Evolutionary conservation across 2,797 vertebrate species (phyloP), one percentile per base, ranked within the genome.

Genomic region (Lophotriccus pileatus): DNA sequence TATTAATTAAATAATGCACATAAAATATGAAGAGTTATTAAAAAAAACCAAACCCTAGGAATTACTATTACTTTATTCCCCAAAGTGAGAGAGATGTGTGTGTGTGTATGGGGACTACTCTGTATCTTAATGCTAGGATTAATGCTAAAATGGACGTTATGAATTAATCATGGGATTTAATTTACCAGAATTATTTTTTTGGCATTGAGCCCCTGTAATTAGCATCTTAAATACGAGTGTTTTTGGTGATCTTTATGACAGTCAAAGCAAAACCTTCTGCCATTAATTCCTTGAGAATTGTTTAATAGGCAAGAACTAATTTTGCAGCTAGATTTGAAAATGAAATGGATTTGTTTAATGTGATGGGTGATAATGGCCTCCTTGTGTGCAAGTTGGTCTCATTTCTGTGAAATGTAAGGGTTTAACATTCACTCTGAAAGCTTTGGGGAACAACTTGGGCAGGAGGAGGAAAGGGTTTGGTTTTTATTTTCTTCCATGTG

Each of bases 91-190:
- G 80, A 79, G 67, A 46, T 74, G 62, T 32, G 32, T 83, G 66
- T 83, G 77, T 85, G 80, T 80, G 79, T 84, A 68, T 36, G 84
- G 94, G 89, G 84, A 77, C 52, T 81, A 53, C 68, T 94, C 76
- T 95, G 90, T 97, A 92, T 95, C 91, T 97, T 97, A 96, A 96
- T 95, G 95, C 93, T 90, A 68, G 95, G 95, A 97, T 97, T 97
- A 97, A 97, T 97, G 97, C 97, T 96, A 95, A 97, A 97, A 95
- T 85, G 87, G 94, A 88, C 10, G 68, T 95, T 96, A 96, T 97
- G 97, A 97, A 97, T 97, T 97, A 98, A 96, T 97, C 96, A 98
- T 97, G 85, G 94, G 88, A 96, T 97, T 96, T 96, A 96, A 97
- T 95, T 97, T 96, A 52, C 94, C 92, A 95, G 92, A 96, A 94